Conservation (phyloP, 2,888 invertebrate species). For the Cyclophora albipunctata region DNA sequence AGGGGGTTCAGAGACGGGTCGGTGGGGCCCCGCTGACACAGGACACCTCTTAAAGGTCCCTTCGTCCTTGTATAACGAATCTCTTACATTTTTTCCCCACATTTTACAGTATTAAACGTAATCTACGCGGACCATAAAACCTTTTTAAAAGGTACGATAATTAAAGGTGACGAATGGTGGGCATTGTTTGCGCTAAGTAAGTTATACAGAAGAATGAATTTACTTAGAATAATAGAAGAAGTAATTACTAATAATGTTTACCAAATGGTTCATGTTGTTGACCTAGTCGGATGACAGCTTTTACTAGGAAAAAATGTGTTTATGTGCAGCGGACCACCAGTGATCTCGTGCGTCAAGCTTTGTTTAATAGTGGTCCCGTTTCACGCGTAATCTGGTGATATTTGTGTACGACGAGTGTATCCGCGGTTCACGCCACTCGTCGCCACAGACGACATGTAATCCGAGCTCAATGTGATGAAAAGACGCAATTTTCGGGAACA, state of each 20-base stretch:
- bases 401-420: no score
- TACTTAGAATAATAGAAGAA: no score
- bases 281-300: no score
- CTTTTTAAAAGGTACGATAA: constrained; percentile 12
- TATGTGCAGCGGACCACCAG: no score
- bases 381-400: no score
- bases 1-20: neutral
- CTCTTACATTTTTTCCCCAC: constrained; percentile 1
- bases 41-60: neutral
- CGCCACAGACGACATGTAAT: constrained; percentile 1
- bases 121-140: constrained; percentile 12
- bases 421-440: neutral
- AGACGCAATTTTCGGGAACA: constrained; percentile 12
- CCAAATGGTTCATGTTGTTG: no score
- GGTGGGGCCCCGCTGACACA: neutral
- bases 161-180: constrained; percentile 14
- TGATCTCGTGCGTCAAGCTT: no score
- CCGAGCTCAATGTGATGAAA: constrained; percentile 11
- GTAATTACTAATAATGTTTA: no score
- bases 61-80: neutral
- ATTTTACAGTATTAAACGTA: constrained; percentile 17
- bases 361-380: no score
- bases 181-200: neutral
- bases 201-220: no score
- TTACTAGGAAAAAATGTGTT: no score